These are phyloP conservation scores for Castor canadensis DNA, from an alignment of 2,113 vertebrate genomes.

Conservation along the genomic window DNA sequence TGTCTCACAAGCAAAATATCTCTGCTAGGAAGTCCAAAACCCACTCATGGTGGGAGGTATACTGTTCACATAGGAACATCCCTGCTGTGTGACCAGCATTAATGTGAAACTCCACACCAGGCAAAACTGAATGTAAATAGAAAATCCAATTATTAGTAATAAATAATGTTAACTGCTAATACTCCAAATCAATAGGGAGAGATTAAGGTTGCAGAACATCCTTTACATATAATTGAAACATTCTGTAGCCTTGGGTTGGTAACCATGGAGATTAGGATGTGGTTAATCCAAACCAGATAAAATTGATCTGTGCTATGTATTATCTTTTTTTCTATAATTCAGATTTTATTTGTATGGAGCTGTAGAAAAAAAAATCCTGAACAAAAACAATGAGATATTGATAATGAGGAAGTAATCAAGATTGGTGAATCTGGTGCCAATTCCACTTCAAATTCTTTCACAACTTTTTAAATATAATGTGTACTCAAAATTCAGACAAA, in stretches of 20 bases:
- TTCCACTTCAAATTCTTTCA: not conserved
- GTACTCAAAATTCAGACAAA: not conserved
- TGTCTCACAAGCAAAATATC: not conserved
- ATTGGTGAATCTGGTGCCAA: not conserved
- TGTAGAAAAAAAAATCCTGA: not conserved
- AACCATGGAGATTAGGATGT: not conserved
- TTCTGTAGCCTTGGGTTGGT: not conserved
- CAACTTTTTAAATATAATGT: not conserved
- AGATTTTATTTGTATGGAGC: not conserved
- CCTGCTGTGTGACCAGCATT: not conserved
- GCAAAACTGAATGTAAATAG: not conserved
- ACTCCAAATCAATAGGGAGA: not conserved
- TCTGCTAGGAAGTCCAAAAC: not conserved
- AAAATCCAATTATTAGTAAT: not conserved
- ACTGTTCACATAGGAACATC: not conserved
- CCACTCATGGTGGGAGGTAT: not conserved
- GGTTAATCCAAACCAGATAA: not conserved
- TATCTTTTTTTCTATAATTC: not conserved
- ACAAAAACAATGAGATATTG: not conserved
- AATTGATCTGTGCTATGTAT: not conserved
- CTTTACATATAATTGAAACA: not conserved
- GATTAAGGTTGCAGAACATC: not conserved
- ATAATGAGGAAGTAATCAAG: not conserved
- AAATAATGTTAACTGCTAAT: not conserved
- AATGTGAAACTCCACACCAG: not conserved